A percentile compares a stretch with the other conserved stretches of the same genome.
These are phyloP conservation scores for Hypolimnas misippus DNA, from an alignment of 2,888 invertebrate genomes.

Conservation along the genomic window DNA sequence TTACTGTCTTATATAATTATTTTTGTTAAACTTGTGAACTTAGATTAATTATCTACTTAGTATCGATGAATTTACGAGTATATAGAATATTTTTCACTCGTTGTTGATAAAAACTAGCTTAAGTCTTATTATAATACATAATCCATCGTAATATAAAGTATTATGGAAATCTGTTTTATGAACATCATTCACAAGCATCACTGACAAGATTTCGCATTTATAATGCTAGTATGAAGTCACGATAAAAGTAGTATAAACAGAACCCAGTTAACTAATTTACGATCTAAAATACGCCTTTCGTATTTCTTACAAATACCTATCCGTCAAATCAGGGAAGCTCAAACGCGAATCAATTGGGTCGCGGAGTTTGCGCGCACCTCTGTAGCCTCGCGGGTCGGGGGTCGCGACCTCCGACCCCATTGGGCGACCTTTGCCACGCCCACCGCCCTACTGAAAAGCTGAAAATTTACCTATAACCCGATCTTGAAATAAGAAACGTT, in stretches of 20 bases:
- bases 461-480: slow-evolving; percentile 29
- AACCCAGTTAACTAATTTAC: background rate
- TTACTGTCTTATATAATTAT: too few relatives aligned
- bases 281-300: slow-evolving; percentile 2
- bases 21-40: too few relatives aligned
- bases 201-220: too few relatives aligned
- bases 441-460: slow-evolving; percentile 65
- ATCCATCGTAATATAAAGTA: too few relatives aligned
- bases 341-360: slow-evolving; percentile 62
- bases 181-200: too few relatives aligned
- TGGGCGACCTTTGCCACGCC: slow-evolving; percentile 81
- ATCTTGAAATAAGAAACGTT: background rate
- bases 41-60: too few relatives aligned
- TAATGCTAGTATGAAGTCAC: too few relatives aligned
- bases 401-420: slow-evolving; percentile 80
- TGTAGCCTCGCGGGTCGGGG: slow-evolving; percentile 55
- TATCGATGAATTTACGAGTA: too few relatives aligned
- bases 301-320: slow-evolving; percentile 31
- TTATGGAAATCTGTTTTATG: too few relatives aligned
- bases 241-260: background rate
- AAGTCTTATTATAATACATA: too few relatives aligned
- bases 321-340: slow-evolving; percentile 54
- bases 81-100: too few relatives aligned
- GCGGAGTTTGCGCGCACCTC: slow-evolving; percentile 56
- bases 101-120: too few relatives aligned